Conservation (phyloP, 2,113 vertebrate species). For the Pseudonaja textilis region DNA sequence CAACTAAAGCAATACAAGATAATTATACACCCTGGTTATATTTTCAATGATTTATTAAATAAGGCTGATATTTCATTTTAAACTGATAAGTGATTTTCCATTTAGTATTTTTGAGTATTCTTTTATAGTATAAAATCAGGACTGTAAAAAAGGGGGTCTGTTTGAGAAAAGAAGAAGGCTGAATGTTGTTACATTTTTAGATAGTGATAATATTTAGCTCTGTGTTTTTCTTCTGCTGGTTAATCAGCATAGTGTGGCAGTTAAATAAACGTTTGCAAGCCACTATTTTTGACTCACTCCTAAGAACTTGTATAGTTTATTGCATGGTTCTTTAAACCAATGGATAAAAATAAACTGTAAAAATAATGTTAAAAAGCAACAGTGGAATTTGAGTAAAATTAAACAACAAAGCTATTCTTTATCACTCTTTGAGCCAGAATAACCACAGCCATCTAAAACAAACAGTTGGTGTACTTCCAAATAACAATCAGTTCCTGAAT, state of each 20-base stretch:
- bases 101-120: background rate
- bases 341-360: slow-evolving; percentile 17
- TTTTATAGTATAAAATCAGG: background rate
- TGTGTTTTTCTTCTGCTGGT: background rate
- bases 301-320: background rate
- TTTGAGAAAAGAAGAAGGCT: background rate
- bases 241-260: background rate
- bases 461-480: background rate
- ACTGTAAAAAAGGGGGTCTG: background rate
- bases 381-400: slow-evolving; percentile 9
- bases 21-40: background rate
- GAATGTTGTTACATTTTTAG: background rate
- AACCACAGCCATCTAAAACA: background rate
- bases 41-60: background rate
- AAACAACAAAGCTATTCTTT: slow-evolving; percentile 14
- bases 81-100: background rate
- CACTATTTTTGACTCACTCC: background rate
- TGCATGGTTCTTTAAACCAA: background rate
- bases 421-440: background rate
- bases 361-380: background rate
- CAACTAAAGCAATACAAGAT: background rate
- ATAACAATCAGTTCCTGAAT: background rate
- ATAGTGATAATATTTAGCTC: background rate
- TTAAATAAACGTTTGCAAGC: background rate
- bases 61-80: background rate